Evolutionary conservation across 2,888 invertebrate genomes (phyloP).

Genomic region (Melanotus villosus): DNA sequence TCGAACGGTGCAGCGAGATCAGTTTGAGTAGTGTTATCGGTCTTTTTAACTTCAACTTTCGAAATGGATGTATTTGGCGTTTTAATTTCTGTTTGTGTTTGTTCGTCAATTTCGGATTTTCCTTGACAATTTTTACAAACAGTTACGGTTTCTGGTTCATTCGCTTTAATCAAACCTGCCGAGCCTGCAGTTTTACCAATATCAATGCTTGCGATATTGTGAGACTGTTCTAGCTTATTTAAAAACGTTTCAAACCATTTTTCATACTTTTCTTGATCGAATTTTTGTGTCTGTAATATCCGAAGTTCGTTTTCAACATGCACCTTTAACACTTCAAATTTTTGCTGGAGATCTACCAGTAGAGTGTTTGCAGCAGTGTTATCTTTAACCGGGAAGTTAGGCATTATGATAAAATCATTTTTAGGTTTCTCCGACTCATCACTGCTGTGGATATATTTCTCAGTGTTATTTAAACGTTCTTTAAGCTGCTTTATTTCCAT

Average conservation of each 20-base stretch:
- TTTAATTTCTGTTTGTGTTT: background rate
- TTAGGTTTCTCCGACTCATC: constrained; percentile 57
- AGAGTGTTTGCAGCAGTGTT: constrained; percentile 24
- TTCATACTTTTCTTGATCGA: constrained; percentile 71
- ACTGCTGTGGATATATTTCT: constrained; percentile 70
- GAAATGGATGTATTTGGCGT: constrained; percentile 40
- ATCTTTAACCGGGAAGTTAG: background rate
- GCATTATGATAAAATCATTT: constrained; percentile 35
- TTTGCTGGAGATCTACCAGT: constrained; percentile 59
- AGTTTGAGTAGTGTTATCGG: constrained; percentile 59
- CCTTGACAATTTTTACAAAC: background rate
- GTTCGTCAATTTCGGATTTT: background rate
- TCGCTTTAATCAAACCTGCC: background rate
- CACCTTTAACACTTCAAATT: constrained; percentile 63
- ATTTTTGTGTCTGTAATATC: constrained; percentile 71
- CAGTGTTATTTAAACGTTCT: constrained; percentile 74
- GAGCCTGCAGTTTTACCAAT: background rate
- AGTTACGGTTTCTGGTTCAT: background rate
- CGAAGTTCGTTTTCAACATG: constrained; percentile 65
- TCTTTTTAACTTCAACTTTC: constrained; percentile 17
- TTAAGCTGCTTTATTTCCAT: constrained; percentile 77
- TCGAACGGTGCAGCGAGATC: constrained; percentile 39
- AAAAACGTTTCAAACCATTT: constrained; percentile 68
- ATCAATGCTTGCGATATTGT: constrained; percentile 23
- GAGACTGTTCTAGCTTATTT: constrained; percentile 56